phyloP scores from a whole-genome alignment of 2,797 vertebrate genomes.

The Tokudaia tokunoshimensis region DNA sequence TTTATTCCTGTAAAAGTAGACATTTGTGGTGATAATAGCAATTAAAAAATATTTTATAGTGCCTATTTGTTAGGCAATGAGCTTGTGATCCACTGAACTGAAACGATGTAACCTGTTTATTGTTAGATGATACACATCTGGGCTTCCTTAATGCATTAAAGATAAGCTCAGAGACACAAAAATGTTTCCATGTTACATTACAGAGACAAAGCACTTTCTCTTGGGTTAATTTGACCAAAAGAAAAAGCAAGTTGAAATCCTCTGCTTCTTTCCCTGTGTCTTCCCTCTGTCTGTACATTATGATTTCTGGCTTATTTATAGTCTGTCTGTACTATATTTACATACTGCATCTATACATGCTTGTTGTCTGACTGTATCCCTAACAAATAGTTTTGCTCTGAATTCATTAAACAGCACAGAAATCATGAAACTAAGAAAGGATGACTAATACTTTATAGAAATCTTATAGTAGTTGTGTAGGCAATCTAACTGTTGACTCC shows the following conservation, averaged over 20 bases:
- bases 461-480: not conserved
- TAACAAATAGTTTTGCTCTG: not conserved
- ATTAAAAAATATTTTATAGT: not conserved
- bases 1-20: not conserved
- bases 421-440: not conserved
- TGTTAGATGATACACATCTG: not conserved
- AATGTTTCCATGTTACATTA: not conserved
- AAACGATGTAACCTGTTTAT: not conserved
- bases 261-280: not conserved
- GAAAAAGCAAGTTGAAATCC: not conserved
- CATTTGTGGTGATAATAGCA: not conserved
- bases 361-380: not conserved
- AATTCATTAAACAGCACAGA: not conserved
- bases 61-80: not conserved
- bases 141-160: not conserved
- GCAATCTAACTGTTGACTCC: not conserved
- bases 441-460: not conserved
- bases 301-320: not conserved
- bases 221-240: not conserved
- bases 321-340: not conserved
- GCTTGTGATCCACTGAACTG: not conserved
- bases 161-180: not conserved
- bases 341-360: not conserved
- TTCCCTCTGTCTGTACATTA: not conserved
- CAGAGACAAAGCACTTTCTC: not conserved